Evolutionary conservation across 2,888 invertebrate species (phyloP).

Genomic region (Coenonympha glycerion): DNA sequence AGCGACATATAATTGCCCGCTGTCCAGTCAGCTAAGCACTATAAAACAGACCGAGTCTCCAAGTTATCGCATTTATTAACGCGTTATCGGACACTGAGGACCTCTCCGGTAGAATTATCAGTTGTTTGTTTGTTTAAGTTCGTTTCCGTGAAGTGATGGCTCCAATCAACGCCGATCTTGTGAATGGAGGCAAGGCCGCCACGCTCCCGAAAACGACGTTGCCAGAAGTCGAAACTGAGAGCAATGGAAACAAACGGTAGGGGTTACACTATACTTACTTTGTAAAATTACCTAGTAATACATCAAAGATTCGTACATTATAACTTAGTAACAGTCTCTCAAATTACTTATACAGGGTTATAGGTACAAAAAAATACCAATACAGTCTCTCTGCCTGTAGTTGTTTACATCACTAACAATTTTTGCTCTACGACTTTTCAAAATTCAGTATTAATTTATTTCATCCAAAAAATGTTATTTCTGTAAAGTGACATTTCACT

Average conservation of each 20-base stretch:
- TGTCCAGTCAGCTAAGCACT: conserved; percentile 36
- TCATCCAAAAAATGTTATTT: too few relatives aligned
- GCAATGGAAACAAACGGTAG: conserved; percentile 45
- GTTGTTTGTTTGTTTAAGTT: conserved; percentile 30
- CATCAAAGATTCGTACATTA: too few relatives aligned
- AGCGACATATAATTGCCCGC: conserved; percentile 31
- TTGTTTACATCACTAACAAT: too few relatives aligned
- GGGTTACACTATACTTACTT: conserved; percentile 17
- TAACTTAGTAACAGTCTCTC: too few relatives aligned
- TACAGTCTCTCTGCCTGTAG: too few relatives aligned
- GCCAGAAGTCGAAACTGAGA: conserved; percentile 61
- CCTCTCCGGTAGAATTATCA: conserved; percentile 29
- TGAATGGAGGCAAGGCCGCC: conserved; percentile 48
- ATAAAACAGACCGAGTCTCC: conserved; percentile 50
- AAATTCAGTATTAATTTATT: too few relatives aligned
- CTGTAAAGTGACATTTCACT: too few relatives aligned
- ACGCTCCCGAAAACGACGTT: conserved; percentile 52
- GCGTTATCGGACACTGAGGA: conserved; percentile 52
- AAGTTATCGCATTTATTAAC: conserved; percentile 52
- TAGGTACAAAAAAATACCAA: too few relatives aligned
- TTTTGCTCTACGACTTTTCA: too few relatives aligned
- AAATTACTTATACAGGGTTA: too few relatives aligned
- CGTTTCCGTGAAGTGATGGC: conserved; percentile 59
- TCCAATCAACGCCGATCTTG: conserved; percentile 55
- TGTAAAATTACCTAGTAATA: too few relatives aligned